A percentile compares a stretch with the other conserved stretches of the same genome.
Conservation (phyloP, 2,797 vertebrate genomes). For the Sebastes matsubarae region DNA sequence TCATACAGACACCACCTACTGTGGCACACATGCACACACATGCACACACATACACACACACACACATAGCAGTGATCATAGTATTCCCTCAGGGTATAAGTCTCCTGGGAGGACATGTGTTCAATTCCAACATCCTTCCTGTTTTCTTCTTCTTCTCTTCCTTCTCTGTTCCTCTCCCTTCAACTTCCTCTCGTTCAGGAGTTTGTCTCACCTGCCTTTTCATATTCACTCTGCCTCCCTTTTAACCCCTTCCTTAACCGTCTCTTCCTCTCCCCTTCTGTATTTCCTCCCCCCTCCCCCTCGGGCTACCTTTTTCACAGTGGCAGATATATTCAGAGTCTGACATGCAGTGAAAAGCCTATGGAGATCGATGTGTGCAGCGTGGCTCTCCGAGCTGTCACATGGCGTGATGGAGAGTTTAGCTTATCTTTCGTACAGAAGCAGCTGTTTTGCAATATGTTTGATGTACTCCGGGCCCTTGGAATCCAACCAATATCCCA, state of each 20-base stretch:
- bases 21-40: constrained; percentile 35
- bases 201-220: constrained; percentile 55
- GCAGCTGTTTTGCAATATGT: constrained; percentile 73
- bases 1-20: constrained; percentile 68
- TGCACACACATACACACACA: constrained; percentile 7
- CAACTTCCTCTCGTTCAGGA: constrained; percentile 41
- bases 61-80: constrained; percentile 56
- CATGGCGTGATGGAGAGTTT: constrained; percentile 73
- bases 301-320: constrained; percentile 51
- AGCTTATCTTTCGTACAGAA: constrained; percentile 67
- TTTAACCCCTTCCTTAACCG: constrained; percentile 51
- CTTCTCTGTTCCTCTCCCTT: constrained; percentile 9
- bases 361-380: constrained; percentile 72
- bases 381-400: constrained; percentile 67
- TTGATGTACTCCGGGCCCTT: constrained; percentile 63
- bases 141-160: constrained; percentile 29
- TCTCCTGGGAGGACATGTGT: constrained; percentile 64
- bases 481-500: constrained; percentile 65
- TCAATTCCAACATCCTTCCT: constrained; percentile 61
- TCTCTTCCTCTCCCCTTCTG: background rate
- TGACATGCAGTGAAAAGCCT: constrained; percentile 63
- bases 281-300: constrained; percentile 13
- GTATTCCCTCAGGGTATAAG: constrained; percentile 59
- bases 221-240: constrained; percentile 11
- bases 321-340: constrained; percentile 68